phyloP scores from a whole-genome alignment of 2,888 invertebrate genomes.

The Drosophila atripex region DNA sequence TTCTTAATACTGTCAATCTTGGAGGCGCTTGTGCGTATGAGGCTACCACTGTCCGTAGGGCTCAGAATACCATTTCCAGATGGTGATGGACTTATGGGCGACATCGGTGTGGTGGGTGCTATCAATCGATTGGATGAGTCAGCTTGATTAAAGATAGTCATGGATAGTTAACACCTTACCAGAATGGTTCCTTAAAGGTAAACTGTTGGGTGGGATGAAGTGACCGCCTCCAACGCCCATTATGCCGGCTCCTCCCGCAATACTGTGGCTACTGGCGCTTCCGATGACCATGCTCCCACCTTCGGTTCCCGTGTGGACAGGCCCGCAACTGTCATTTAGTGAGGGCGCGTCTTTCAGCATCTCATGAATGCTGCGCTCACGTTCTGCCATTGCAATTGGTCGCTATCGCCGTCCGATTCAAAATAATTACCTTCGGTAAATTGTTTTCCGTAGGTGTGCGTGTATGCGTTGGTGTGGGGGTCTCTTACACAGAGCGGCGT shows the following conservation, averaged over 20 bases:
- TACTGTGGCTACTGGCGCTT: conserved; percentile 63
- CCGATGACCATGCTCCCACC: conserved; percentile 70
- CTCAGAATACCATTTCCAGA: conserved; percentile 60
- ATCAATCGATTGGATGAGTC: conserved; percentile 2
- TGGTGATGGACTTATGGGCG: conserved; percentile 81
- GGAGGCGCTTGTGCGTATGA: conserved; percentile 85
- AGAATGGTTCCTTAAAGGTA: conserved; percentile 89
- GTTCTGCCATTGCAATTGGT: conserved; percentile 68
- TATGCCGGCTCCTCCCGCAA: conserved; percentile 66
- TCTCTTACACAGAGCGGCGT: background rate
- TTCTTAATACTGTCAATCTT: conserved; percentile 96
- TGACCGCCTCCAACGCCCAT: conserved; percentile 83
- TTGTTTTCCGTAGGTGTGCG: conserved; percentile 15
- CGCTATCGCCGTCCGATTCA: conserved; percentile 3
- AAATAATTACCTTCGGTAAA: conserved; percentile 32
- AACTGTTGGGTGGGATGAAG: conserved; percentile 87
- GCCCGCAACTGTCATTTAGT: conserved; percentile 90
- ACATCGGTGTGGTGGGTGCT: conserved; percentile 85
- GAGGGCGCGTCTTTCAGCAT: conserved; percentile 93
- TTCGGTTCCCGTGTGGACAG: conserved; percentile 90
- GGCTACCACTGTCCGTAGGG: conserved; percentile 71
- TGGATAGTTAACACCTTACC: conserved; percentile 81
- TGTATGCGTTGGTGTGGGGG: conserved; percentile 9
- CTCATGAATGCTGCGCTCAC: conserved; percentile 88
- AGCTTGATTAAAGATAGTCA: background rate